phyloP scores from a whole-genome alignment of 2,113 vertebrate species.

The Lepidothrix coronata region DNA sequence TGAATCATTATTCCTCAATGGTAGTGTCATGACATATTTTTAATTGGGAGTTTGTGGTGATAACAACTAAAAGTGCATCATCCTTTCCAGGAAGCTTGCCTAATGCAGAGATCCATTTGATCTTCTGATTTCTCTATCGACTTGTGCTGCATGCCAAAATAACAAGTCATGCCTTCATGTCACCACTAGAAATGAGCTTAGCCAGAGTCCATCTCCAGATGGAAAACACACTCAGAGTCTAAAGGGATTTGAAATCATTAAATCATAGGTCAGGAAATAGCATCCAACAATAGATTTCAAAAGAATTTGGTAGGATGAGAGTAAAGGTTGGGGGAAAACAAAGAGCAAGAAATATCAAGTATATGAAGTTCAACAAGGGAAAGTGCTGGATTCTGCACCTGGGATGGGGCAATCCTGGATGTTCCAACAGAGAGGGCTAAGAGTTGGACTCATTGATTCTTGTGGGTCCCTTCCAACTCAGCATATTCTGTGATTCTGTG shows the following conservation, averaged over 20 bases:
- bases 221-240: conserved; percentile 37
- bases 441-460: not conserved
- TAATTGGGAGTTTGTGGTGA: conserved; percentile 37
- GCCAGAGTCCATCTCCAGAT: conserved; percentile 50
- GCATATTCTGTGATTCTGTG: not conserved
- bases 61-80: conserved; percentile 39
- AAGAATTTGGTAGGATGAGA: not conserved
- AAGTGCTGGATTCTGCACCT: not conserved
- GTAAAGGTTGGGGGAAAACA: not conserved
- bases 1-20: conserved; percentile 38
- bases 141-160: conserved; percentile 45
- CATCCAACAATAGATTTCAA: not conserved
- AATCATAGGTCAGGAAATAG: not conserved
- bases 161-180: conserved; percentile 51
- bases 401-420: not conserved
- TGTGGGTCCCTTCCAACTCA: not conserved
- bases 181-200: conserved; percentile 50
- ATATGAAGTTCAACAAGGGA: not conserved
- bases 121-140: conserved; percentile 41
- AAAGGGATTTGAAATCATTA: conserved; percentile 38
- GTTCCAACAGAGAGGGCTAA: not conserved
- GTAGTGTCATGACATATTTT: conserved; percentile 37
- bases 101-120: conserved; percentile 57
- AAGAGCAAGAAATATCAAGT: not conserved
- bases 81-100: conserved; percentile 45